These are phyloP conservation scores for Tiliqua scincoides DNA, from an alignment of 2,113 vertebrate genomes.

Conservation along the genomic window DNA sequence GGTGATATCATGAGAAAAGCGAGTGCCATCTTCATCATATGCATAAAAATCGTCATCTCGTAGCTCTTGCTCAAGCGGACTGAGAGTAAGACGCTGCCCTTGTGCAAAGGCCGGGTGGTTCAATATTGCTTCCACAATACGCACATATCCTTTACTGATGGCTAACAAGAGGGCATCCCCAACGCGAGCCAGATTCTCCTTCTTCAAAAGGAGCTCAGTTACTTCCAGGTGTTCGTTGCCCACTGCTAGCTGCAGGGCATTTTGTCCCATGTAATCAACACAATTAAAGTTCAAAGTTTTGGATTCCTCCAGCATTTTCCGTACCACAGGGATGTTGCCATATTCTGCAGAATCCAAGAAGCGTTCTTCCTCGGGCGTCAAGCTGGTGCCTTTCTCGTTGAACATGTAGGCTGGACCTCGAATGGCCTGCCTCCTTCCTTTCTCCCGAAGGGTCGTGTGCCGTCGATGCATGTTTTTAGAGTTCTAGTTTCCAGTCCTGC, in stretches of 20 bases:
- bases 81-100: slow-evolving; percentile 87
- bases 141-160: slow-evolving; percentile 95
- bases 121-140: slow-evolving; percentile 95
- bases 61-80: slow-evolving; percentile 92
- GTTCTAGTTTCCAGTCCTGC: slow-evolving; percentile 74
- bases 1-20: slow-evolving; percentile 95
- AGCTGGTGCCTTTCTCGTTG: slow-evolving; percentile 91
- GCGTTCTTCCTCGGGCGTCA: slow-evolving; percentile 92
- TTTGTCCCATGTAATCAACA: slow-evolving; percentile 98
- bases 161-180: slow-evolving; percentile 92
- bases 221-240: slow-evolving; percentile 97
- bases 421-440: slow-evolving; percentile 94
- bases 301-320: slow-evolving; percentile 97
- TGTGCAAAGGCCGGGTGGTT: slow-evolving; percentile 90
- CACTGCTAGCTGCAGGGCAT: slow-evolving; percentile 92
- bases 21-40: slow-evolving; percentile 94
- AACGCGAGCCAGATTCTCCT: slow-evolving; percentile 90
- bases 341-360: slow-evolving; percentile 95
- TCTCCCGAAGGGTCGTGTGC: slow-evolving; percentile 93
- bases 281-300: slow-evolving; percentile 96
- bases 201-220: slow-evolving; percentile 93
- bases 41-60: slow-evolving; percentile 95
- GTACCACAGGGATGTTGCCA: slow-evolving; percentile 95
- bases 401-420: slow-evolving; percentile 98
- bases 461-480: slow-evolving; percentile 89